Percentiles rank a stretch among this genome's conserved stretches.
phyloP scores from a whole-genome alignment of 2,113 vertebrate species.

The Engystomops pustulosus region DNA sequence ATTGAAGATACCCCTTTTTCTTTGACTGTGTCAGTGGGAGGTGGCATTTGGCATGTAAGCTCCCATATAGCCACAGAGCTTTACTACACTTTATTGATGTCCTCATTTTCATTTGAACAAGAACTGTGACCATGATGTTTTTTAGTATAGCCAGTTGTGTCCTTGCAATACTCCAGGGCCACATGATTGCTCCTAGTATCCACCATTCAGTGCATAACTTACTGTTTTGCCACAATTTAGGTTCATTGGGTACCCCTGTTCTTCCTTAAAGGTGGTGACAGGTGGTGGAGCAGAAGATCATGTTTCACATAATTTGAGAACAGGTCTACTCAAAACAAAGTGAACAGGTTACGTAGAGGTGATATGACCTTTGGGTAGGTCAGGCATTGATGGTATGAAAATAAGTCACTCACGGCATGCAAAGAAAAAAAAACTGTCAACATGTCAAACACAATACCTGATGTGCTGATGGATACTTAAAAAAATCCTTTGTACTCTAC shows the following conservation, averaged over 20 bases:
- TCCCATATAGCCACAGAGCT: no score
- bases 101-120: no score
- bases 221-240: background rate
- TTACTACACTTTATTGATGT: no score
- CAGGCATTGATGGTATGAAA: constrained; percentile 32
- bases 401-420: constrained; percentile 29
- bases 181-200: background rate
- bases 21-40: no score
- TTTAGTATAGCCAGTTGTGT: background rate
- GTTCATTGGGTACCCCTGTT: background rate
- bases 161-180: background rate
- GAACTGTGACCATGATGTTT: background rate
- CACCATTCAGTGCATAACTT: background rate
- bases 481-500: background rate
- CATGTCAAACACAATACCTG: constrained; percentile 11
- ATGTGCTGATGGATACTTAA: constrained; percentile 5
- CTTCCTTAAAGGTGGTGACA: background rate
- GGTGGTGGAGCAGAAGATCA: constrained; percentile 1
- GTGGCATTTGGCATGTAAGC: no score
- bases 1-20: no score
- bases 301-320: constrained; percentile 25
- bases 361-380: constrained; percentile 15
- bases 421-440: constrained; percentile 31
- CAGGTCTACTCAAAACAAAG: constrained; percentile 1
- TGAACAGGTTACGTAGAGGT: constrained; percentile 12